Evolutionary conservation across 2,888 invertebrate genomes (phyloP), one percentile per base, ranked within the genome.

Genomic region (Sesamia inferens): DNA sequence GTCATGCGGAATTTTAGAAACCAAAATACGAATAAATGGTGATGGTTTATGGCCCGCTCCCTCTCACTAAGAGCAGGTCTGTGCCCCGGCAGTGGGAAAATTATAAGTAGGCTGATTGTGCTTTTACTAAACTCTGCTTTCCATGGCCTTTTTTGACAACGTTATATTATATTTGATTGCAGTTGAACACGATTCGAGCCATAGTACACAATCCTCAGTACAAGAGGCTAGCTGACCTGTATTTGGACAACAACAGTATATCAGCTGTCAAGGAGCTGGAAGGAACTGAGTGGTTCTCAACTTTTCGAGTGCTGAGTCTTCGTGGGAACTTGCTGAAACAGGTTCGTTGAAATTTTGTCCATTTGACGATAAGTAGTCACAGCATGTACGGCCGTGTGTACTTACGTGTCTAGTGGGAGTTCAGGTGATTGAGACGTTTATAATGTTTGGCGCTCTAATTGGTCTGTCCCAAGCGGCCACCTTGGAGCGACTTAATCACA

Each of bases 271-370:
- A 95, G 75, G 94, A 96, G 82, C 92, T 98, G 71, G 98, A 98
- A 88, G 98, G 98, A 24, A 97, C 98, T 0, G 97, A 97, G 87
- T 99, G 98, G 98, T 96, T 98, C 82, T 96, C 97, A 48, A 97
- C 97, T 68, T 98, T 98, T 90, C 96, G 98, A 68, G 97, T 98
- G 5, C 94, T 98, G n/a, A 98, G 98, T 87, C 95, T 99, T 51
- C 96, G 97, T 61, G 97, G 97, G 59, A 99, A 98, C 91, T 95
- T 96, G 87, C 90, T 98, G 62, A 96, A 97, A 68, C 97, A 98
- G 96, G 98, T 98, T 92, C 47, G 66, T 71, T 54, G 61, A 1
- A 4, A n/a, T 68, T 22, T n/a, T 68, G 10, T 7, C 6, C 5
- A 54, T 3, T 8, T 14, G 4, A n/a, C 10, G 2, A 8, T n/a